Conservation (phyloP, 2,888 invertebrate genomes). For the Liposcelis brunnea region DNA sequence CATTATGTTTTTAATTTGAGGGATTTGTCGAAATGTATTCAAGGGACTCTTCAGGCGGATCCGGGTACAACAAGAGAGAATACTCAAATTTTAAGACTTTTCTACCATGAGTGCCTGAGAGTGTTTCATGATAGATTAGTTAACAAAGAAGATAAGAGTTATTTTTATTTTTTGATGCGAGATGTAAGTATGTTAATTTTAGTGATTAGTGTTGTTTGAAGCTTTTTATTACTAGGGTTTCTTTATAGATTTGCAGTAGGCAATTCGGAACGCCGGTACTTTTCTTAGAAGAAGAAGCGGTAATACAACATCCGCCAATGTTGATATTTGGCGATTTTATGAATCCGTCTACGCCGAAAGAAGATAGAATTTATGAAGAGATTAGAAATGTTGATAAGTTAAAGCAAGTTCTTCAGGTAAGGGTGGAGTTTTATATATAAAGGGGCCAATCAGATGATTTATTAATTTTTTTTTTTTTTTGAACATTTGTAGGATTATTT, state of each 20-base stretch:
- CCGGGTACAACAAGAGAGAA: slow-evolving; percentile 48
- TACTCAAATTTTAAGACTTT: slow-evolving; percentile 50
- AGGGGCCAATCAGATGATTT: background rate
- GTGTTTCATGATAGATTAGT: slow-evolving; percentile 84
- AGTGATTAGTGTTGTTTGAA: too few species aligned
- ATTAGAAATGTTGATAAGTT: slow-evolving; percentile 55
- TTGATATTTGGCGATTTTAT: slow-evolving; percentile 75
- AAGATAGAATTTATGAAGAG: slow-evolving; percentile 66
- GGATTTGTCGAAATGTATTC: slow-evolving; percentile 77
- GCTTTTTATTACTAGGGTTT: too few species aligned
- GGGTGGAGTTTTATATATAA: slow-evolving; percentile 10
- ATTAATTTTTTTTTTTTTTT: slow-evolving; percentile 14
- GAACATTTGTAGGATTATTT: slow-evolving; percentile 74
- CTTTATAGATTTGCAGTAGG: slow-evolving; percentile 37
- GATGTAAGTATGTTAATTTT: slow-evolving; percentile 23
- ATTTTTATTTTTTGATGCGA: slow-evolving; percentile 57
- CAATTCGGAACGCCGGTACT: slow-evolving; percentile 43
- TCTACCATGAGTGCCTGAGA: slow-evolving; percentile 80
- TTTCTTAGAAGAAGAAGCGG: slow-evolving; percentile 23
- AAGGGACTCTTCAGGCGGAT: slow-evolving; percentile 76
- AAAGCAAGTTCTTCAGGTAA: slow-evolving; percentile 48
- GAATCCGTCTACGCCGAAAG: slow-evolving; percentile 49
- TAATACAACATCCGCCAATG: slow-evolving; percentile 43
- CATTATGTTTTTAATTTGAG: slow-evolving; percentile 87
- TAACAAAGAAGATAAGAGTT: slow-evolving; percentile 60